A percentile compares a stretch with the other conserved stretches of the same genome.
Conservation (phyloP, 1,140 invertebrate genomes). For the Cryptotermes secundus region DNA sequence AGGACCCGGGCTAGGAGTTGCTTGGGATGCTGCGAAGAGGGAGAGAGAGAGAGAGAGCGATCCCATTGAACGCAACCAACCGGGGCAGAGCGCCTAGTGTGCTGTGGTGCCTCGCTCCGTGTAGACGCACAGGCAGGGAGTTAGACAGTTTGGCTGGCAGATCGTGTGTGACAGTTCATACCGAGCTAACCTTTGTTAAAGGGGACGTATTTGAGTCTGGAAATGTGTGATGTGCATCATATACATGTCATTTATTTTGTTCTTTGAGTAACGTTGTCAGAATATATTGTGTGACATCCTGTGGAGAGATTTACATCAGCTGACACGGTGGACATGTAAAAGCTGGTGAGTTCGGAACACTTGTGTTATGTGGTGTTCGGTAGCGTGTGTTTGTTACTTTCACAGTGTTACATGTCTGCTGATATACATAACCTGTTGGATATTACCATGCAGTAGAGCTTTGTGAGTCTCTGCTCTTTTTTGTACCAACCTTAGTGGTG, state of each 20-base stretch:
- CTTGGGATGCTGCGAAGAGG: constrained; percentile 3
- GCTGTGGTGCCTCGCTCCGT: background rate
- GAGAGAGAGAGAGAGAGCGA: background rate
- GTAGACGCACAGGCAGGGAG: background rate
- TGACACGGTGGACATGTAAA: too few relatives aligned
- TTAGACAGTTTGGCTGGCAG: too few relatives aligned
- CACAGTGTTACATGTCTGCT: too few relatives aligned
- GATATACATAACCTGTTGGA: background rate
- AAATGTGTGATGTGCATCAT: background rate
- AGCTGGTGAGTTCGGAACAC: too few relatives aligned
- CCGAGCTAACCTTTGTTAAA: too few relatives aligned
- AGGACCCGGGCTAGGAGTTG: constrained; percentile 10
- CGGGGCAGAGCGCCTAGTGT: background rate
- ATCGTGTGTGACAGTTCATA: too few relatives aligned
- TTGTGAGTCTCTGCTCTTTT: background rate
- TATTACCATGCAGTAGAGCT: background rate
- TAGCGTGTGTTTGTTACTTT: background rate
- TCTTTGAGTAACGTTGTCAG: too few relatives aligned
- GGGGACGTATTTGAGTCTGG: too few relatives aligned
- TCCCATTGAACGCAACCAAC: background rate
- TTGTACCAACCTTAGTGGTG: background rate
- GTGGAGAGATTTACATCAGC: too few relatives aligned
- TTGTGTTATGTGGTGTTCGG: background rate
- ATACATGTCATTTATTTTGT: too few relatives aligned
- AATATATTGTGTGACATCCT: too few relatives aligned